phyloP scores from a whole-genome alignment of 1,140 invertebrate species.

The Globodera rostochiensis region DNA sequence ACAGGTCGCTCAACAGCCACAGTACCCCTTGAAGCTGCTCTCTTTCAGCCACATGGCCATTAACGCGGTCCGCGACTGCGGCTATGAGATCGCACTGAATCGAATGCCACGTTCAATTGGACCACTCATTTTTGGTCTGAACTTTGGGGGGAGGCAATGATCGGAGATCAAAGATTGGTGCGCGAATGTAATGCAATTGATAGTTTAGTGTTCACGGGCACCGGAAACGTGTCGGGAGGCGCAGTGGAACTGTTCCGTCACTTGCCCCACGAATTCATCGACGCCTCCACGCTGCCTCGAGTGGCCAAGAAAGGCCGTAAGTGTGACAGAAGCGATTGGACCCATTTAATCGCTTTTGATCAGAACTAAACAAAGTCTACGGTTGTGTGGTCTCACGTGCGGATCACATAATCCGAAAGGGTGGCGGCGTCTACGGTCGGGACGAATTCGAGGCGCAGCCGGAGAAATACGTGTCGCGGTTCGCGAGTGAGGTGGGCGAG shows the following conservation, averaged over 20 bases:
- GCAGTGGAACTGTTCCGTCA: conserved; percentile 98
- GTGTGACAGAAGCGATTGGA: conserved; percentile 49
- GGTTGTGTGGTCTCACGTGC: conserved; percentile 86
- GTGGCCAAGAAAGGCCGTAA: conserved; percentile 93
- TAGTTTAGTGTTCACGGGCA: conserved; percentile 85
- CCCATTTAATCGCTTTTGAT: conserved; percentile 27
- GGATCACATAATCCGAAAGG: conserved; percentile 88
- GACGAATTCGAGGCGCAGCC: conserved; percentile 90
- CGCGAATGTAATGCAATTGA: not conserved
- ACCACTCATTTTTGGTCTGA: conserved; percentile 80
- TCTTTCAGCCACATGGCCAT: conserved; percentile 82
- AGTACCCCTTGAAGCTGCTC: too few relatives aligned
- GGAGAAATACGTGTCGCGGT: conserved; percentile 90
- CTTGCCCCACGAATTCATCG: conserved; percentile 93
- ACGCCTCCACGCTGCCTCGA: conserved; percentile 81
- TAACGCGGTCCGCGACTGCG: conserved; percentile 92
- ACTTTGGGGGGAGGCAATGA: not conserved
- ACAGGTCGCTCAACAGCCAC: conserved; percentile 68
- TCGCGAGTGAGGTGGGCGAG: conserved; percentile 80
- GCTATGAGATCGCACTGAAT: conserved; percentile 94
- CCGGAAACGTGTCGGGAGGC: conserved; percentile 78
- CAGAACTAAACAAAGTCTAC: conserved; percentile 88
- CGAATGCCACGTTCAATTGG: conserved; percentile 97
- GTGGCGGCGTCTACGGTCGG: conserved; percentile 78
- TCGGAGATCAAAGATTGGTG: not conserved